Evolutionary conservation across 2,797 vertebrate species (phyloP), one percentile per base, ranked within the genome.

Genomic region (Acanthurus lineatus): DNA sequence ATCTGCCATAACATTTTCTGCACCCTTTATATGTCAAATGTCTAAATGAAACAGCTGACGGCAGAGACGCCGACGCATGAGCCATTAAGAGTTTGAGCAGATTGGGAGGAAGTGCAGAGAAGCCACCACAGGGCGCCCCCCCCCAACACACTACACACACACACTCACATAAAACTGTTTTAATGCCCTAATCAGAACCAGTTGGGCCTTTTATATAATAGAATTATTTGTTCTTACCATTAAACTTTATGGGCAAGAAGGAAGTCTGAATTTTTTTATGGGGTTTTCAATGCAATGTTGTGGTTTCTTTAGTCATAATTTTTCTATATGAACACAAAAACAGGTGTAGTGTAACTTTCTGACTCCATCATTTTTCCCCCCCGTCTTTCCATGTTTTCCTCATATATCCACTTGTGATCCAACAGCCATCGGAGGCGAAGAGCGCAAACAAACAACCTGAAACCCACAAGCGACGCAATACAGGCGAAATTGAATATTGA

Each of bases 401-500:
- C 25, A 57, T 51, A 67, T 15, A n/a, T 52, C 2, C 54, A 49
- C 57, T 53, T 60, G 20, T 64, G 69, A 83, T 69, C 74, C 67
- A 72, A 59, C 49, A 69, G 48, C 49, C 63, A 19, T 49, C 67
- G 19, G 44, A 20, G 35, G 66, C 66, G 6, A 74, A 66, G 47
- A n/a, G 60, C 77, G 38, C 73, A 79, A 49, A 76, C 74, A 64
- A 83, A 76, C 77, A 16, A 28, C 82, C 70, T 67, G 76, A 81
- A 80, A 77, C 63, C 71, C 76, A 11, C 77, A 48, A 28, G 6
- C 56, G 60, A 61, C 12, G 60, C 79, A 71, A 51, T 67, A n/a
- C 59, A 5, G 67, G 38, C 81, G 66, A 86, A 90, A 92, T 91
- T 90, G 82, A 89, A 89, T 92, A 91, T 93, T 73, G 89, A 92